Base-by-base conservation (phyloP, 1,140 invertebrate species). In the Drosophila takahashii region DNA sequence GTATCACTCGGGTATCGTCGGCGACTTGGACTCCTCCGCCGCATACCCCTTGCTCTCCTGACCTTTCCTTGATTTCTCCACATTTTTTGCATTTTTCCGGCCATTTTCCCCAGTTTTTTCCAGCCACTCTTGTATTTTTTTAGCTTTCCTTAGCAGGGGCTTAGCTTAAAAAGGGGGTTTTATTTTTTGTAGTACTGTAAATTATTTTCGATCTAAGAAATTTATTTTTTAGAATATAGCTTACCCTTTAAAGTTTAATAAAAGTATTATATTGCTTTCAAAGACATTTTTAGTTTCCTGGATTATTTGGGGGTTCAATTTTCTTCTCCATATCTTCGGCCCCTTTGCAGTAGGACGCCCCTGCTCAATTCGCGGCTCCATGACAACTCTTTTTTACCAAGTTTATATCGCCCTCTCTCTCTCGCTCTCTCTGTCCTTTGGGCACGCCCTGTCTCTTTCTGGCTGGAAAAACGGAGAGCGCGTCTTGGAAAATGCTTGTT, bases 341-440 rank as follows among this genome's bases (percentile, higher is more conserved):
- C 18, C n/a, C 29, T 26, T 11, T 2, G 0, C 4, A 34, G 10
- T 32, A 8, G 13, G 16, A n/a, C 54, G 58, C 16, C 69, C 10
- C 57, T 37, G 34, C 10, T 11, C 48, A 72, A 37, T 9, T 11
- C 34, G 47, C 53, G 60, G 53, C 57, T 75, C 81, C 78, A 85
- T 87, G 83, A 87, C 83, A 85, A 85, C 81, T 87, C 81, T 87
- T 85, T 78, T 29, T 65, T 50, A 37, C 37, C 53, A 79, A 74
- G 39, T 44, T 80, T 79, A 16, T 61, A 42, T 58, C 36, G 52
- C 59, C 53, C 44, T 75, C 72, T 37, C 37, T 42, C 29, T 66
- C n/a, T 58, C 36, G 39, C 59, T 62, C 32, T 74, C 71, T 36
- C 36, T 41, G 39, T 47, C 26, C 59, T 34, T 44, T n/a, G 8